A percentile compares a stretch with the other conserved stretches of the same genome.
These are phyloP conservation scores for Paraescarpia echinospica DNA, from an alignment of 1,140 invertebrate species.

Conservation along the genomic window DNA sequence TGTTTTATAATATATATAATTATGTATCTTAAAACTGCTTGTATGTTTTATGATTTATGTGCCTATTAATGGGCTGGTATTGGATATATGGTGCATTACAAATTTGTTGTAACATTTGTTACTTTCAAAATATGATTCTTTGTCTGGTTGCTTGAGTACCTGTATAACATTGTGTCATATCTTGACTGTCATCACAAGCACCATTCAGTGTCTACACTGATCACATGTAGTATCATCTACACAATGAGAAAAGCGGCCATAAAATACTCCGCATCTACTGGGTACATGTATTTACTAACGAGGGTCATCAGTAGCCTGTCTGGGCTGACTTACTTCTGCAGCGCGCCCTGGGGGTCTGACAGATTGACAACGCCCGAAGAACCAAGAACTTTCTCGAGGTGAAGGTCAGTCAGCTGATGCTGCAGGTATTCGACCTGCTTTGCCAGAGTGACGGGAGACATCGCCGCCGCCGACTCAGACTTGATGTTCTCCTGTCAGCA, in stretches of 20 bases:
- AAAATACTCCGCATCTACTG: background rate
- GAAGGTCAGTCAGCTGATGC: constrained; percentile 63
- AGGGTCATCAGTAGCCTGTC: too few relatives aligned
- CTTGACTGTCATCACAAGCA: background rate
- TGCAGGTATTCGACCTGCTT: constrained; percentile 63
- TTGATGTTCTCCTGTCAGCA: constrained; percentile 50
- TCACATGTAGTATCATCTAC: background rate
- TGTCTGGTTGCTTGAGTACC: too few relatives aligned
- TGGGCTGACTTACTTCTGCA: constrained; percentile 61
- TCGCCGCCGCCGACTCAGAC: constrained; percentile 49
- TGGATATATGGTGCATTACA: too few relatives aligned
- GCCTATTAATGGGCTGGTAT: too few relatives aligned
- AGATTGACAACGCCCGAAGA: constrained; percentile 62
- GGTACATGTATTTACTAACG: too few relatives aligned
- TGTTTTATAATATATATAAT: too few relatives aligned
- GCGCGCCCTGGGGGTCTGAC: constrained; percentile 65
- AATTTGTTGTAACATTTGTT: too few relatives aligned
- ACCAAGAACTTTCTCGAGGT: constrained; percentile 65
- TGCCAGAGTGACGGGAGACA: constrained; percentile 58
- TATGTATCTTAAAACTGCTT: too few relatives aligned
- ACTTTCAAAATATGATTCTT: too few relatives aligned
- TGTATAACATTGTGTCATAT: too few relatives aligned
- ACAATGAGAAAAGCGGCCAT: background rate
- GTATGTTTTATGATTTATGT: too few relatives aligned
- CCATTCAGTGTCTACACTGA: background rate